Base-by-base conservation (phyloP, 2,888 invertebrate species). In the Anthophora plumipes region DNA sequence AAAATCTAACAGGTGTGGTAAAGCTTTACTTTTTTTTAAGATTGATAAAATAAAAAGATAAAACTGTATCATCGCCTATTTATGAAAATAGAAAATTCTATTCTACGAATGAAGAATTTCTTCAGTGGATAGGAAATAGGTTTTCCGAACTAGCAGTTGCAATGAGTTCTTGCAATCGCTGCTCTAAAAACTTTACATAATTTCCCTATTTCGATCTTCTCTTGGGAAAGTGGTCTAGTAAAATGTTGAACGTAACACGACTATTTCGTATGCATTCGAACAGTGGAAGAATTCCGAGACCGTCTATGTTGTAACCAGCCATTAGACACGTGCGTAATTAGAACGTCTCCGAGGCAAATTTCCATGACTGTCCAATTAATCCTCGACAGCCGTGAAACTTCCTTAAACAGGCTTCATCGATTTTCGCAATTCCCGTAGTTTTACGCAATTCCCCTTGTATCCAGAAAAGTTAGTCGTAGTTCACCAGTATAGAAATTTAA, bases 301-400 rank as follows among this genome's bases (percentile, higher is more conserved):
- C 12, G 48, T 68, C 37, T 4, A n/a, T 52, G 60, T 70, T 37
- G 83, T 61, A 73, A 82, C 9, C 37, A 17, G 5, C 22, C 63
- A 43, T 82, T 82, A 54, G 43, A 66, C 50, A 69, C 68, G 64
- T 64, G 54, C 48, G 57, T 61, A 84, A 83, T 84, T 71, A 80
- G 69, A 73, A 67, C 63, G 69, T 76, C 68, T 52, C 31, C 25
- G 31, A 12, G 60, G 54, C 25, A 59, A 55, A 76, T 60, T 71
- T 46, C 57, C 64, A 70, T 74, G 46, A 50, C 52, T 52, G 50
- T 59, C 73, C 55, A 80, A 80, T 74, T 84, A 84, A 70, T 60
- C 20, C 46, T 39, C n/a, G 48, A 37, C 59, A 52, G 37, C 50
- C 60, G 55, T 20, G 55, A 55, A 52, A 74, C 22, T 70, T 70